phyloP scores from a whole-genome alignment of 1,140 invertebrate species.

The Euwallacea similis region DNA sequence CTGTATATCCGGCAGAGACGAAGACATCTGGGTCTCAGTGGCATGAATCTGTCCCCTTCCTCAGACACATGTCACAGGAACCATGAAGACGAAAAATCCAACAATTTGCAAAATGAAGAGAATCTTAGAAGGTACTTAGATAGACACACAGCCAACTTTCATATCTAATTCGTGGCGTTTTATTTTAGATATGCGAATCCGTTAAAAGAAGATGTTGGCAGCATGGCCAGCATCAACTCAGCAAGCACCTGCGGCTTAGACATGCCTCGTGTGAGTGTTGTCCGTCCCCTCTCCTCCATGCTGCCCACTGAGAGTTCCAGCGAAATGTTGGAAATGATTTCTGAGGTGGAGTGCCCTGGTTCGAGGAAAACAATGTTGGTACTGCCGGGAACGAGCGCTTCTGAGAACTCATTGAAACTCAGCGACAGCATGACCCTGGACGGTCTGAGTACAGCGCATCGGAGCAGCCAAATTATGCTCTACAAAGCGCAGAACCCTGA shows the following conservation, averaged over 20 bases:
- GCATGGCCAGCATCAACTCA: conserved; percentile 50
- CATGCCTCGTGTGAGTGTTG: conserved; percentile 59
- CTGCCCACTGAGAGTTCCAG: conserved; percentile 55
- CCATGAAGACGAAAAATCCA: conserved; percentile 82
- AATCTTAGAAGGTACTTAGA: conserved; percentile 63
- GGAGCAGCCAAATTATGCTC: conserved; percentile 65
- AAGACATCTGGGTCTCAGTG: conserved; percentile 58
- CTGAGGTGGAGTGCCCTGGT: conserved; percentile 58
- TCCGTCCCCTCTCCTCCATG: conserved; percentile 60
- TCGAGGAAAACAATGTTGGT: conserved; percentile 52
- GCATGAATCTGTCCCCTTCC: conserved; percentile 60
- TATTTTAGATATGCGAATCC: conserved; percentile 63
- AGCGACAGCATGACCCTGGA: conserved; percentile 47
- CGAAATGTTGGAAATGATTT: conserved; percentile 66
- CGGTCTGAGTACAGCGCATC: conserved; percentile 55
- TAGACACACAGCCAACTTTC: not conserved
- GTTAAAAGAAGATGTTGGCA: conserved; percentile 60
- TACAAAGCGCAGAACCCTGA: conserved; percentile 75
- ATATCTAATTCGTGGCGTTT: not conserved
- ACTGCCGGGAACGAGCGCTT: conserved; percentile 49
- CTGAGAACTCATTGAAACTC: conserved; percentile 46
- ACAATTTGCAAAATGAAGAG: conserved; percentile 88
- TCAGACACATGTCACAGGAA: conserved; percentile 64
- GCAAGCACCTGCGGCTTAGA: conserved; percentile 49
- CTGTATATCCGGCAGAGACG: conserved; percentile 60